These are phyloP conservation scores for Gallinago solitaria DNA, from an alignment of 2,797 vertebrate genomes.

Conservation along the genomic window DNA sequence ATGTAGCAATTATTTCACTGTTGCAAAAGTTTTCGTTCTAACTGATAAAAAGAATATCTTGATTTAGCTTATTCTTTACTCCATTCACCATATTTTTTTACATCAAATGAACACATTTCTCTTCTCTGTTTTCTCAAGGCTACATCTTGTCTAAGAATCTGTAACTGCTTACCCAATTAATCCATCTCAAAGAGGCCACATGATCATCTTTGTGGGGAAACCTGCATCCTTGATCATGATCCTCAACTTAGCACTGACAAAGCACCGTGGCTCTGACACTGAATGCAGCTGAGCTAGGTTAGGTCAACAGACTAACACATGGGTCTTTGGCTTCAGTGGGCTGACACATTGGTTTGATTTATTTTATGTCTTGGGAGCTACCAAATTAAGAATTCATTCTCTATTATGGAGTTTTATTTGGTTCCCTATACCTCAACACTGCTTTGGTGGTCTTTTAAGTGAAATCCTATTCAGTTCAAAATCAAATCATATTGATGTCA, in stretches of 20 bases:
- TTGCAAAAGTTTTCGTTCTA: neutral
- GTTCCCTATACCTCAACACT: rapidly evolving
- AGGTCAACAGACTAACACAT: neutral
- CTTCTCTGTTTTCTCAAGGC: neutral
- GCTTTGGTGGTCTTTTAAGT: neutral
- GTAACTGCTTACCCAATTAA: neutral
- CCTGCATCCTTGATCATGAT: neutral
- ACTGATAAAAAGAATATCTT: neutral
- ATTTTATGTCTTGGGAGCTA: neutral
- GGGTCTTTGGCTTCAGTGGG: neutral
- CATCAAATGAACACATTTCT: neutral
- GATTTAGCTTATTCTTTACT: neutral
- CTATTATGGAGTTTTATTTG: neutral
- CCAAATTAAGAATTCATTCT: neutral
- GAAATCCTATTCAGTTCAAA: neutral
- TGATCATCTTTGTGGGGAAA: neutral
- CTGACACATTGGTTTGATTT: neutral
- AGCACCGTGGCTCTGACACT: neutral
- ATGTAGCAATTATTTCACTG: neutral
- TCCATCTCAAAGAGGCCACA: neutral
- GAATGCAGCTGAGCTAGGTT: neutral
- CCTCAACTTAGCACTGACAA: neutral
- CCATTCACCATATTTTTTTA: neutral
- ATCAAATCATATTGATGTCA: neutral
- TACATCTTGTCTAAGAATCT: neutral